Percentiles rank a stretch among this genome's conserved stretches.
phyloP scores from a whole-genome alignment of 2,888 invertebrate species.

The Phaonia tiefii region DNA sequence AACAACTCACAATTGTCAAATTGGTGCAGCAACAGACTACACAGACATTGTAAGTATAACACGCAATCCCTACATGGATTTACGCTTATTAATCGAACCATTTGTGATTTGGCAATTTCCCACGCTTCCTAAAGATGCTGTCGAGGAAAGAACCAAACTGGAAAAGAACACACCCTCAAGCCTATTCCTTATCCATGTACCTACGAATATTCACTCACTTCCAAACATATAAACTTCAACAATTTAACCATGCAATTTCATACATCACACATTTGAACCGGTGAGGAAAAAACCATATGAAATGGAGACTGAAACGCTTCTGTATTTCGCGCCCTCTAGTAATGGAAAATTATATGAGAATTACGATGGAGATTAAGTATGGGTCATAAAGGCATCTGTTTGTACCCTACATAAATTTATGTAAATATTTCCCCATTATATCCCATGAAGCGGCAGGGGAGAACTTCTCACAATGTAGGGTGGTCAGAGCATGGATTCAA shows the following conservation, averaged over 20 bases:
- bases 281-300: too few species aligned
- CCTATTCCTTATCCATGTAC: constrained; percentile 23
- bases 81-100: neutral
- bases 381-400: neutral
- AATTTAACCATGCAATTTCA: constrained; percentile 58
- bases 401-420: constrained; percentile 16
- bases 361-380: neutral
- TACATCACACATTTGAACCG: constrained; percentile 59
- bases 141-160: constrained; percentile 7
- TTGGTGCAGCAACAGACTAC: too few species aligned
- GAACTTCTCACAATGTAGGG: too few species aligned
- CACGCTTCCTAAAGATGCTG: constrained; percentile 63
- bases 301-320: constrained; percentile 50
- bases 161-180: constrained; percentile 57
- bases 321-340: constrained; percentile 68
- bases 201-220: neutral
- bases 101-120: constrained; percentile 61
- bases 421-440: too few species aligned
- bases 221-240: constrained; percentile 44
- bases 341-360: constrained; percentile 45
- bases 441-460: too few species aligned
- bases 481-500: too few species aligned
- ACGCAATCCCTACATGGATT: constrained; percentile 47
- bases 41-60: constrained; percentile 23
- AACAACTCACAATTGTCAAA: constrained; percentile 9